Evolutionary conservation across 1,140 invertebrate genomes (phyloP).

Genomic region (Hesperophylax magnus): DNA sequence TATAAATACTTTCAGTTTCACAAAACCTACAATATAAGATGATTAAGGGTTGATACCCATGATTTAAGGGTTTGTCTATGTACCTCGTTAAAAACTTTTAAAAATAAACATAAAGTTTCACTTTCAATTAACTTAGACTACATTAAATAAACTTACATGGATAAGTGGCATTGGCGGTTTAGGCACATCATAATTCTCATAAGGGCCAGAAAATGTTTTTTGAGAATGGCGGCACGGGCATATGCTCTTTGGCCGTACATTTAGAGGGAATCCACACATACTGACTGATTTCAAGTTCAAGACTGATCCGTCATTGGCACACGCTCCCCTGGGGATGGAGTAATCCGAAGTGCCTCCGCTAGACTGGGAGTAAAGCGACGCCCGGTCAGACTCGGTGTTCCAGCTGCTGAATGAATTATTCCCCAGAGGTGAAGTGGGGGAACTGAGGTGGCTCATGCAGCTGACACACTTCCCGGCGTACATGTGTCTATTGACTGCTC

Average conservation of each 20-base stretch:
- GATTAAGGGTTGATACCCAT: too few species aligned
- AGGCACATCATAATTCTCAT: conserved; percentile 85
- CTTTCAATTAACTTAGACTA: too few species aligned
- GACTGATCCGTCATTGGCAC: conserved; percentile 61
- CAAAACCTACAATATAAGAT: too few species aligned
- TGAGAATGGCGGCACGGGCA: conserved; percentile 60
- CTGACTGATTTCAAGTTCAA: conserved; percentile 66
- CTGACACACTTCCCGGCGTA: conserved; percentile 74
- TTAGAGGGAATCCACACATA: conserved; percentile 64
- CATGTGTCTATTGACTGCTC: conserved; percentile 31
- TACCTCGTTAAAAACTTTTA: too few species aligned
- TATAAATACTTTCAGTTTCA: too few species aligned
- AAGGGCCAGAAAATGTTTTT: conserved; percentile 71
- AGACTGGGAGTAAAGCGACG: conserved; percentile 71
- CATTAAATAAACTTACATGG: conserved; percentile 62
- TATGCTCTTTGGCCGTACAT: conserved; percentile 63
- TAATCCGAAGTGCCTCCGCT: conserved; percentile 72
- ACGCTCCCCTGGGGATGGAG: conserved; percentile 67
- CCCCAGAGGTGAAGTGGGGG: conserved; percentile 66
- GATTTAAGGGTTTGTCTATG: too few species aligned
- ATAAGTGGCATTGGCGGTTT: conserved; percentile 75
- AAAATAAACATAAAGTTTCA: too few species aligned
- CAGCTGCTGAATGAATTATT: conserved; percentile 70
- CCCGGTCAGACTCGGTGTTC: conserved; percentile 70
- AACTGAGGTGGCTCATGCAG: conserved; percentile 81